phyloP scores from a whole-genome alignment of 2,888 invertebrate genomes.

The Podotricha telesiphe region DNA sequence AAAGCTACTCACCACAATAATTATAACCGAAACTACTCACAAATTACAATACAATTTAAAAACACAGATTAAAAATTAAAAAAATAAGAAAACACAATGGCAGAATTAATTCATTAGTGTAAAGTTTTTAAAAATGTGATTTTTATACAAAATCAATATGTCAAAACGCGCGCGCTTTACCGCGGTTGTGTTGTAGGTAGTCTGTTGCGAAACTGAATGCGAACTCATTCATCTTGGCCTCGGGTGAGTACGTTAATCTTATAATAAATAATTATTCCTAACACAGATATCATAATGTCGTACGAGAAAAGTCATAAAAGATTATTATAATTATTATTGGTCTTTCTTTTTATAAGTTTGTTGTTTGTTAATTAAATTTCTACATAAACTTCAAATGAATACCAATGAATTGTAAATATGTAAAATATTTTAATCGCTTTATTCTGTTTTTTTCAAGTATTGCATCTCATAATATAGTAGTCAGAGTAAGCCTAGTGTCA shows the following conservation, averaged over 20 bases:
- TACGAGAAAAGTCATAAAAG: background rate
- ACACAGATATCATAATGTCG: slow-evolving; percentile 2
- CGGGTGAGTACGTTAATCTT: slow-evolving; percentile 28
- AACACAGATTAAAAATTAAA: background rate
- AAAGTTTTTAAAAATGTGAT: slow-evolving; percentile 16
- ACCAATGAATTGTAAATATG: no score
- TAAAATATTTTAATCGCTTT: no score
- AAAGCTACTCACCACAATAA: slow-evolving; percentile 1
- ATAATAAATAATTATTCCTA: slow-evolving; percentile 26
- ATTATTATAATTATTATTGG: background rate
- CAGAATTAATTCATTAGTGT: background rate
- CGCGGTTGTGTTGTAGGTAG: slow-evolving; percentile 22
- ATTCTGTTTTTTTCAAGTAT: no score
- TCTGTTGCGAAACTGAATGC: slow-evolving; percentile 34
- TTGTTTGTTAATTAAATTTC: no score
- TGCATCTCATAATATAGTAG: no score
- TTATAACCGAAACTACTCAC: background rate
- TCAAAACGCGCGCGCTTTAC: slow-evolving; percentile 39
- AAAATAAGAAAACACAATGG: background rate
- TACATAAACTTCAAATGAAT: no score
- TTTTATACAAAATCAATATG: slow-evolving; percentile 29
- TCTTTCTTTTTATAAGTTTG: no score
- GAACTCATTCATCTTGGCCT: slow-evolving; percentile 40
- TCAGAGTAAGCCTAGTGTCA: no score
- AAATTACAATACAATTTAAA: slow-evolving; percentile 5